Percentiles rank a stretch among this genome's conserved stretches.
phyloP scores from a whole-genome alignment of 2,888 invertebrate species.

The Tetrapedia diversipes region DNA sequence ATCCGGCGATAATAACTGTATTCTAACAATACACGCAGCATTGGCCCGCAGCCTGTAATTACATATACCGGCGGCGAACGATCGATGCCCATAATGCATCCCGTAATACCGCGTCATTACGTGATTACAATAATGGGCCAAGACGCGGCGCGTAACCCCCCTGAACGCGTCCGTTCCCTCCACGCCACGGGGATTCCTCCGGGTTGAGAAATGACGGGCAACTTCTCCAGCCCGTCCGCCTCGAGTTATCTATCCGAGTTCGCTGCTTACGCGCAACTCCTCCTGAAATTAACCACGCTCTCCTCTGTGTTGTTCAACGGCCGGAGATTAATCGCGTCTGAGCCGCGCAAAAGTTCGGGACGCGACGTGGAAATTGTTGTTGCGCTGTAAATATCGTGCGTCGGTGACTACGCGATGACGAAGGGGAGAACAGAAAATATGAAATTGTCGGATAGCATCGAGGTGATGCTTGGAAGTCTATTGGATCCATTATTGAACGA shows the following conservation, averaged over 20 bases:
- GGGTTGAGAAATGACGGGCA: constrained; percentile 35
- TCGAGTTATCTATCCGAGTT: constrained; percentile 16
- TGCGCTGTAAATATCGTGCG: not conserved
- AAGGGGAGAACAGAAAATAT: not conserved
- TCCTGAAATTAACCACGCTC: constrained; percentile 35
- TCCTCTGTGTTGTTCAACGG: constrained; percentile 5
- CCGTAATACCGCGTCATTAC: constrained; percentile 66
- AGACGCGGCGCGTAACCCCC: constrained; percentile 48
- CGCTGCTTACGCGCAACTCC: not conserved
- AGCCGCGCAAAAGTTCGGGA: constrained; percentile 8
- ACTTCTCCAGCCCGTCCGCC: constrained; percentile 23
- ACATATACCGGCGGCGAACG: constrained; percentile 64
- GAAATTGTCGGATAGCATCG: too few species aligned
- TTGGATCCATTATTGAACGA: too few species aligned
- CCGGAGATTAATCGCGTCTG: constrained; percentile 22
- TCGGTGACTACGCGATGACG: not conserved
- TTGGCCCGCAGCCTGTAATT: constrained; percentile 68
- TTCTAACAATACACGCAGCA: constrained; percentile 50
- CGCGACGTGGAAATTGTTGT: not conserved
- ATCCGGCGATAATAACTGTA: constrained; percentile 58
- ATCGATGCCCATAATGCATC: constrained; percentile 69
- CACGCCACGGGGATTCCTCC: constrained; percentile 8
- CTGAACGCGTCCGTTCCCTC: constrained; percentile 21
- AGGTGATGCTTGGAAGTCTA: not conserved
- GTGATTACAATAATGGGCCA: constrained; percentile 66